Conservation (phyloP, 2,797 vertebrate species). For the Arnoldichthys spilopterus region DNA sequence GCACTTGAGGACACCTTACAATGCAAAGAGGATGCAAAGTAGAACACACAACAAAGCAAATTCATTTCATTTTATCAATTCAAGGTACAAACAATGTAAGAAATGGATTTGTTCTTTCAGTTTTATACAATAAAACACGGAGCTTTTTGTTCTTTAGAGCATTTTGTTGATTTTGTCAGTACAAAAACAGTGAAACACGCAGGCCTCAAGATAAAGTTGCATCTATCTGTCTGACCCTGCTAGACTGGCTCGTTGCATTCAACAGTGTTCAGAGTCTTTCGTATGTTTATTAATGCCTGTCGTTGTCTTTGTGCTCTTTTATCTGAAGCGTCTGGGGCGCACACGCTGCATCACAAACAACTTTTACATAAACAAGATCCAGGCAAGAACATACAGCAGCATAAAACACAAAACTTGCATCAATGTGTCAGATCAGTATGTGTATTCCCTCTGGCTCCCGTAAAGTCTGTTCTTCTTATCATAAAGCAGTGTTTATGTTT, state of each 20-base stretch:
- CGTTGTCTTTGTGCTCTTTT: not conserved
- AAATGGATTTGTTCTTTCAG: no score
- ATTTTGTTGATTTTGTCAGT: no score
- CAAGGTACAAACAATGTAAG: no score
- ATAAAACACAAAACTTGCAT: slow-evolving; percentile 14
- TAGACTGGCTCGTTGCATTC: not conserved
- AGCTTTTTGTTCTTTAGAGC: no score
- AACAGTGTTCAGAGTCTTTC: not conserved
- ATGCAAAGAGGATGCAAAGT: no score
- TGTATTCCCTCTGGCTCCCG: slow-evolving; percentile 1
- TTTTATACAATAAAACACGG: no score
- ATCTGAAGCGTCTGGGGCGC: slow-evolving; percentile 14
- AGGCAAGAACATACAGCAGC: slow-evolving; percentile 20
- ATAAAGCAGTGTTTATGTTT: slow-evolving; percentile 23
- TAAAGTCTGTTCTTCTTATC: slow-evolving; percentile 15
- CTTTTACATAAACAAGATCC: slow-evolving; percentile 21
- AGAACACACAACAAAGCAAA: no score
- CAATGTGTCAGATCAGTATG: not conserved
- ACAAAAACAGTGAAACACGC: no score
- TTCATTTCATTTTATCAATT: no score
- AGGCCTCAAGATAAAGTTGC: no score
- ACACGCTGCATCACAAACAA: slow-evolving; percentile 4
- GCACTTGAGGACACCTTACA: no score
- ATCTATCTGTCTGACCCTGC: no score
- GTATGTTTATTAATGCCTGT: not conserved